Evolutionary conservation across 2,888 invertebrate genomes (phyloP).

Genomic region (Argyresthia albistria): DNA sequence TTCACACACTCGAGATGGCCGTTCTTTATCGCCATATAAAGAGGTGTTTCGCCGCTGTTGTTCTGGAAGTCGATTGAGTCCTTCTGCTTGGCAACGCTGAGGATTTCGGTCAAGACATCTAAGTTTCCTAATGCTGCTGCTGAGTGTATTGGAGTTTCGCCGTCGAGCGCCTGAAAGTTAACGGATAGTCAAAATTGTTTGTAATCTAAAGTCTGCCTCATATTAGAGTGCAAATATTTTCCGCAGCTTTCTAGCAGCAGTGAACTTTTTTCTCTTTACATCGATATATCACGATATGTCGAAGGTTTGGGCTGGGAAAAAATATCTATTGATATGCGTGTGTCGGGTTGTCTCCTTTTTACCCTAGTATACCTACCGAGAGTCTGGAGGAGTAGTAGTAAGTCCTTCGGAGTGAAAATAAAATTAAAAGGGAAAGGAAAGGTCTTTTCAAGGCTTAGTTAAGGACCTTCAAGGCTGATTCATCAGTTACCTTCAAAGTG

Average conservation of each 20-base stretch:
- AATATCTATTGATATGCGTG: too few relatives aligned
- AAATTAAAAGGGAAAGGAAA: too few relatives aligned
- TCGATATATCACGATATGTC: too few relatives aligned
- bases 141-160: constrained; percentile 67
- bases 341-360: too few relatives aligned
- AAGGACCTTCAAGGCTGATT: too few relatives aligned
- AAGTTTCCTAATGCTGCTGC: constrained; percentile 62
- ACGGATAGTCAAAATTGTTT: background rate
- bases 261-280: too few relatives aligned
- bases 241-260: too few relatives aligned
- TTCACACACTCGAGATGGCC: constrained; percentile 52
- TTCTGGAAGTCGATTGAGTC: constrained; percentile 60
- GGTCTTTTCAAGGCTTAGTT: too few relatives aligned
- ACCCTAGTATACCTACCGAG: too few relatives aligned
- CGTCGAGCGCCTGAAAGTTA: constrained; percentile 48
- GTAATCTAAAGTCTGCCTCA: background rate
- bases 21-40: constrained; percentile 54
- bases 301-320: too few relatives aligned
- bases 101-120: constrained; percentile 62
- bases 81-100: constrained; percentile 57
- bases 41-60: constrained; percentile 57
- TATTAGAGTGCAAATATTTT: background rate
- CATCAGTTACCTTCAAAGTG: constrained; percentile 39
- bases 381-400: too few relatives aligned
- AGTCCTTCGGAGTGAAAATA: too few relatives aligned